Evolutionary conservation across 2,888 invertebrate species (phyloP), one percentile per base, ranked within the genome.

Genomic region (Coremacera marginata): DNA sequence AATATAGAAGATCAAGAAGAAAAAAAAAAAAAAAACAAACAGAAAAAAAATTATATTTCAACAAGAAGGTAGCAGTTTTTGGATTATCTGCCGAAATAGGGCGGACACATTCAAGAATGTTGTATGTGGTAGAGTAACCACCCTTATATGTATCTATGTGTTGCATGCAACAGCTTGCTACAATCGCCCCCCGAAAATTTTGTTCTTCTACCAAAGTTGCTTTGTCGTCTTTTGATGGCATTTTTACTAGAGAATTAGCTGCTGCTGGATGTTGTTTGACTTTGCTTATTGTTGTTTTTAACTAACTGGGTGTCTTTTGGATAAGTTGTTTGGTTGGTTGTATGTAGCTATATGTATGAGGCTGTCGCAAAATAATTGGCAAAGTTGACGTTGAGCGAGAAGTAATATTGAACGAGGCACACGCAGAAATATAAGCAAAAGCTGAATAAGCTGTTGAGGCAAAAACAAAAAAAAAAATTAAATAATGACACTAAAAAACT

Each of bases 181-280:
- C 44, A 44, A 44, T 44, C 44, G 44, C 14, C 14, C 14, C 11
- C 44, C 11, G 14, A 44, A 44, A 44, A 44, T 2, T 1, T 44
- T 44, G 14, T 44, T 8, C 14, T 14, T 44, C 1, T 0, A 3
- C 44, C 7, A 14, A 44, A 44, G 44, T 44, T 44, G 44, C 44
- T 44, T 44, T 14, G 57, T 70, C 70, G 34, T 77, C 73, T 70
- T 85, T 84, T 84, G 84, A 84, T 85, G 83, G 84, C 84, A 83
- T 84, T 84, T 84, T 84, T 85, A 85, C 80, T 84, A 81, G 81
- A 83, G 84, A 84, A 84, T 85, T 84, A 84, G 84, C 85, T 85
- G 83, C 82, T 84, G 84, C 83, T 84, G 83, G 85, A 84, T 84
- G 84, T 84, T 81, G 79, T 79, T 76, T 84, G 80, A 84, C 83